A percentile compares a stretch with the other conserved stretches of the same genome.
Conservation (phyloP, 2,113 vertebrate genomes). For the Enhydra lutris region DNA sequence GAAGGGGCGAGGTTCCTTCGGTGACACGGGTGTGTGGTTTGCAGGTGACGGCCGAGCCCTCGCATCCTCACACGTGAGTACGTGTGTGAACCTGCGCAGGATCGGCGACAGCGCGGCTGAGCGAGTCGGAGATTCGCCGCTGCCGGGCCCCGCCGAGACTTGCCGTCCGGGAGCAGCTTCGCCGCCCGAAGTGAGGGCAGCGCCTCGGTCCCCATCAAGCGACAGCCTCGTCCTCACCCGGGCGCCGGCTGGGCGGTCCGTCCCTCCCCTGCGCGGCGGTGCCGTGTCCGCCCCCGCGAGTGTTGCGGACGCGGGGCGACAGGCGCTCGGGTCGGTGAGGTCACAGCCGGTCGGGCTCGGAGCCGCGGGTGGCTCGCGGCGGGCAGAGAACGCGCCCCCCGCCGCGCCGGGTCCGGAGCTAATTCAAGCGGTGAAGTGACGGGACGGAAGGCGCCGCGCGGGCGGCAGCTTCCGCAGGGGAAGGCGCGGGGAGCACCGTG, state of each 20-base stretch:
- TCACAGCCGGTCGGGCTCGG: no score
- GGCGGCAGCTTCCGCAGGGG: no score
- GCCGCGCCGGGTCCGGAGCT: no score
- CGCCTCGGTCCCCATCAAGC: not conserved
- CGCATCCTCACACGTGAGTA: constrained; percentile 29
- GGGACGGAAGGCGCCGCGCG: no score
- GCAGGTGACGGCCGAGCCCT: not conserved
- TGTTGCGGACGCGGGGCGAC: no score
- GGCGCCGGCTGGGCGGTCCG: not conserved
- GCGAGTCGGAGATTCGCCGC: constrained; percentile 52
- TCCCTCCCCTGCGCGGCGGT: no score
- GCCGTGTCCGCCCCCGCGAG: no score
- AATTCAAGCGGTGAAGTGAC: no score
- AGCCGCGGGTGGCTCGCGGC: no score
- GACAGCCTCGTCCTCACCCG: not conserved
- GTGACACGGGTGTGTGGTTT: constrained; percentile 70
- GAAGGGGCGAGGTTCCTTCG: constrained; percentile 35
- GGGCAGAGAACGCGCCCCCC: no score
- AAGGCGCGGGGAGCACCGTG: no score
- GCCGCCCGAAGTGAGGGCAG: not conserved
- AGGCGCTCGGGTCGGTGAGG: rapidly evolving
- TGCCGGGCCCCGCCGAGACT: not conserved
- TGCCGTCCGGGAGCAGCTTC: not conserved
- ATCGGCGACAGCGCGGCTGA: constrained; percentile 26
- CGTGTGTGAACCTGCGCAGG: not conserved